phyloP scores from a whole-genome alignment of 2,888 invertebrate species.

The Archips xylosteana region DNA sequence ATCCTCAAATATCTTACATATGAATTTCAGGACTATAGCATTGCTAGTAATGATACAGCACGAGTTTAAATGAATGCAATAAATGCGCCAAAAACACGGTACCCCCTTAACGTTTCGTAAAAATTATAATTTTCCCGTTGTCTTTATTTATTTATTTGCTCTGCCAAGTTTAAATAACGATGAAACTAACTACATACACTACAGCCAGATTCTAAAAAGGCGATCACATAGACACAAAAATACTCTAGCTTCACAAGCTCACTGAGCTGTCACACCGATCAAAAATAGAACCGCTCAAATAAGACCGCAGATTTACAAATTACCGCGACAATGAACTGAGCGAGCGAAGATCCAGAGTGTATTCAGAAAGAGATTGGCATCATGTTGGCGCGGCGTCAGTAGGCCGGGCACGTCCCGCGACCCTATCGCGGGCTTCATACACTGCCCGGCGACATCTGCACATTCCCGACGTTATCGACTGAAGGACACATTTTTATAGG shows the following conservation, averaged over 20 bases:
- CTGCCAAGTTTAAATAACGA: too few relatives aligned
- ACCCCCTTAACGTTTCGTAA: too few relatives aligned
- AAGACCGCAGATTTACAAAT: conserved; percentile 43
- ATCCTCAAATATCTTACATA: too few relatives aligned
- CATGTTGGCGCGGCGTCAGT: conserved; percentile 55
- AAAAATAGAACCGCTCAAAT: conserved; percentile 25
- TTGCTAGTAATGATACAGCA: too few relatives aligned
- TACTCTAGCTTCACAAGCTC: not conserved
- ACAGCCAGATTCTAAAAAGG: not conserved
- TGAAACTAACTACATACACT: too few relatives aligned
- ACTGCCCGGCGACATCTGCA: conserved; percentile 79
- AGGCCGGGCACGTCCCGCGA: conserved; percentile 72
- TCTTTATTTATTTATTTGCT: too few relatives aligned
- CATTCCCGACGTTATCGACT: conserved; percentile 79
- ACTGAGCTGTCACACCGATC: not conserved
- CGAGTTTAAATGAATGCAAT: too few relatives aligned
- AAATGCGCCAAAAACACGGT: too few relatives aligned
- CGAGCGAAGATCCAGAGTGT: conserved; percentile 12
- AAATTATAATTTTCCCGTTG: too few relatives aligned
- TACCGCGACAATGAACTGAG: conserved; percentile 22
- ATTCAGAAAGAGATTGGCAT: conserved; percentile 38
- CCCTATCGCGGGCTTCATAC: conserved; percentile 77
- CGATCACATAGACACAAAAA: too few relatives aligned
- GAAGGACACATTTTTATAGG: conserved; percentile 79
- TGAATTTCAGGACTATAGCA: too few relatives aligned